Conservation (phyloP, 2,797 vertebrate genomes). For the Syngnathus acus region DNA sequence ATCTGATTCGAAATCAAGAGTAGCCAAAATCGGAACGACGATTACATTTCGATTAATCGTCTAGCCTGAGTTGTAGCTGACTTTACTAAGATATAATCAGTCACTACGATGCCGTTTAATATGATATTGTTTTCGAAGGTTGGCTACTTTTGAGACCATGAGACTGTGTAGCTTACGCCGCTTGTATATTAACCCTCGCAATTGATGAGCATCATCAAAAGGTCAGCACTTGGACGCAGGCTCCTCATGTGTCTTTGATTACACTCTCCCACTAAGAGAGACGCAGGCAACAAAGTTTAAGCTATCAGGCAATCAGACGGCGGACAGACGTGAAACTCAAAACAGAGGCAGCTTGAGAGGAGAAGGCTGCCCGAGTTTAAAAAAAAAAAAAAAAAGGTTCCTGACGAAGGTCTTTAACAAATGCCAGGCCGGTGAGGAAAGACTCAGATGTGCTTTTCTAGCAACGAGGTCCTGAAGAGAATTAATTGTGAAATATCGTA, state of each 20-base stretch:
- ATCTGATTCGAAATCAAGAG: too few species aligned
- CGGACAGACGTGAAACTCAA: slow-evolving; percentile 69
- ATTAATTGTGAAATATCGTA: slow-evolving; percentile 41
- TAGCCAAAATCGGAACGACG: too few species aligned
- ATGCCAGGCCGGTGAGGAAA: slow-evolving; percentile 48
- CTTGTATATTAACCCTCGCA: slow-evolving; percentile 58
- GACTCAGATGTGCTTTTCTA: slow-evolving; percentile 38
- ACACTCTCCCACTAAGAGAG: slow-evolving; percentile 61
- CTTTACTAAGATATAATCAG: neutral
- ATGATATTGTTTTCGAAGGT: slow-evolving; percentile 41
- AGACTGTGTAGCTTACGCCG: slow-evolving; percentile 57
- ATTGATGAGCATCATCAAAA: slow-evolving; percentile 71
- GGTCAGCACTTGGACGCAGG: slow-evolving; percentile 63
- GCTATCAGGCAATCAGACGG: slow-evolving; percentile 70
- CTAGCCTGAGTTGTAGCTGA: too few species aligned
- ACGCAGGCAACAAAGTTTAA: slow-evolving; percentile 66
- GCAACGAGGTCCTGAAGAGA: slow-evolving; percentile 25
- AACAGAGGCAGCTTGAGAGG: slow-evolving; percentile 53
- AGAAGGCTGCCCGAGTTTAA: slow-evolving; percentile 43
- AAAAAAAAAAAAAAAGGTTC: slow-evolving; percentile 27
- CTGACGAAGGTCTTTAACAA: slow-evolving; percentile 50
- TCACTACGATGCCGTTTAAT: slow-evolving; percentile 27
- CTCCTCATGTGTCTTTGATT: slow-evolving; percentile 74
- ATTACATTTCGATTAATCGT: too few species aligned
- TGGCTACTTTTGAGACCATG: slow-evolving; percentile 40